A percentile compares a stretch with the other conserved stretches of the same genome.
These are phyloP conservation scores for Dioctria linearis DNA, from an alignment of 2,888 invertebrate genomes.

Conservation along the genomic window DNA sequence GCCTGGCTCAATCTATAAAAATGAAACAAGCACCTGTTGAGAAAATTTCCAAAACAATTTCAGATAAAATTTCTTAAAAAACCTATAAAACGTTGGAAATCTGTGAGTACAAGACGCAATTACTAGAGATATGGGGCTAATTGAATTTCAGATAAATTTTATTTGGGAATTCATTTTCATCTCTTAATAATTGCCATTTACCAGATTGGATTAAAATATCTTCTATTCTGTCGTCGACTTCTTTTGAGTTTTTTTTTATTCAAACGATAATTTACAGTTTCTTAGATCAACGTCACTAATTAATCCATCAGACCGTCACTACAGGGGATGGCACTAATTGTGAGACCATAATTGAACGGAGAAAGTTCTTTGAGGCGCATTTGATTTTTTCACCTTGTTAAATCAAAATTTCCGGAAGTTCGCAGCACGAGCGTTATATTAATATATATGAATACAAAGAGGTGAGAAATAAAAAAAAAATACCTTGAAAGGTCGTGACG, in stretches of 20 bases:
- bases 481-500: background rate
- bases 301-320: background rate
- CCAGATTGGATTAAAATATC: background rate
- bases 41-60: background rate
- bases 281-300: background rate
- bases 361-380: background rate
- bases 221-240: background rate
- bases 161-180: background rate
- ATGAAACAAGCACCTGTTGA: slow-evolving; percentile 2
- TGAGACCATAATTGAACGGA: background rate
- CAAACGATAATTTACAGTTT: too few species aligned
- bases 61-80: background rate
- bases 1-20: background rate
- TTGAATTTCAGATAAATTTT: background rate
- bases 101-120: background rate
- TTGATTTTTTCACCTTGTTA: background rate
- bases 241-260: too few species aligned
- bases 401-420: slow-evolving; percentile 5
- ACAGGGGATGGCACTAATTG: background rate
- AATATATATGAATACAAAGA: background rate
- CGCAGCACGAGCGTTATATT: background rate
- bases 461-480: background rate
- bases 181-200: background rate
- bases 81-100: too few species aligned
- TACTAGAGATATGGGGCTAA: too few species aligned